Conservation (phyloP, 2,797 vertebrate genomes). For the Parauchenoglanis ngamensis region DNA sequence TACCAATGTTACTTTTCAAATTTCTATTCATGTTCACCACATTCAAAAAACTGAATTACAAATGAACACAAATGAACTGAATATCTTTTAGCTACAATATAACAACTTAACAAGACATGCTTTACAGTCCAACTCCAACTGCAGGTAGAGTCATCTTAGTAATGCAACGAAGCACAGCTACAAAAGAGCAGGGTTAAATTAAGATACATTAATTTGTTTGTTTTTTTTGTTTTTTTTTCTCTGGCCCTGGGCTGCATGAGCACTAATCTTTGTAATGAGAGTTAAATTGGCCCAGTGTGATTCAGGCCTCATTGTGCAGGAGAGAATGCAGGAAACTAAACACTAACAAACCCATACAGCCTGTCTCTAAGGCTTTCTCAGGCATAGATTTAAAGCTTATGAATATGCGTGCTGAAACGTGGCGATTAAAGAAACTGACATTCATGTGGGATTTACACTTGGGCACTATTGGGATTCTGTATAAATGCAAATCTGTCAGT, state of each 20-base stretch:
- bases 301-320: slow-evolving; percentile 47
- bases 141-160: slow-evolving; percentile 34
- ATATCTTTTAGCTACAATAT: background rate
- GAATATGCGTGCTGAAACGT: background rate
- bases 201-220: slow-evolving; percentile 48
- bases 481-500: background rate
- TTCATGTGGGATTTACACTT: background rate
- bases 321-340: slow-evolving; percentile 38
- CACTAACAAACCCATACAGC: slow-evolving; percentile 41
- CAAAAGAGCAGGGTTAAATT: slow-evolving; percentile 43
- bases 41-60: background rate
- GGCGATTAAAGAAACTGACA: background rate
- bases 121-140: slow-evolving; percentile 9
- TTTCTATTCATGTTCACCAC: background rate
- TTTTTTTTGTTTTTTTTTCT: background rate
- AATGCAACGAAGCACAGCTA: slow-evolving; percentile 40
- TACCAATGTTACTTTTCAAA: background rate
- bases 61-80: slow-evolving; percentile 8
- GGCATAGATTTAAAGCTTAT: background rate
- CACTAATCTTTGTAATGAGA: slow-evolving; percentile 56
- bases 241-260: slow-evolving; percentile 43
- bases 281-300: slow-evolving; percentile 57
- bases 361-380: slow-evolving; percentile 12
- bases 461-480: background rate
- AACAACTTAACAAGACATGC: slow-evolving; percentile 21